Evolutionary conservation across 2,797 vertebrate genomes (phyloP).

Genomic region (Podarcis lilfordi): DNA sequence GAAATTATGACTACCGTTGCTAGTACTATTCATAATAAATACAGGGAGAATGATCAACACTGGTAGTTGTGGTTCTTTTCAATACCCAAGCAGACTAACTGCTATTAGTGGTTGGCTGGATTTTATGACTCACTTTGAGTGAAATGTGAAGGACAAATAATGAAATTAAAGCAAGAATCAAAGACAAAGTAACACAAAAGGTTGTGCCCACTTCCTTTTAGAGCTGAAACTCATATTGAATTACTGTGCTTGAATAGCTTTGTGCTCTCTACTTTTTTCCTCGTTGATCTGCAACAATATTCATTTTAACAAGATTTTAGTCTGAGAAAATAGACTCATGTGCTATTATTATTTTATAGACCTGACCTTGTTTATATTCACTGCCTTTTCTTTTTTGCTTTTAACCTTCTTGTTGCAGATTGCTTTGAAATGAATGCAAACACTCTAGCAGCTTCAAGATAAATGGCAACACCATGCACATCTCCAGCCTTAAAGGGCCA

Average conservation of each 20-base stretch:
- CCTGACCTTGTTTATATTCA: slow-evolving; percentile 60
- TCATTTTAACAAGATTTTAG: slow-evolving; percentile 58
- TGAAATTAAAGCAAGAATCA: slow-evolving; percentile 29
- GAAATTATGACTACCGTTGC: too few relatives aligned
- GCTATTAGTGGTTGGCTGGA: background rate
- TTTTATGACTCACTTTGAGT: background rate
- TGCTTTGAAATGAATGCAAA: slow-evolving; percentile 53
- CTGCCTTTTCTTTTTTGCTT: slow-evolving; percentile 7
- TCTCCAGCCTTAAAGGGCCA: slow-evolving; percentile 50
- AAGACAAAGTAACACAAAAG: slow-evolving; percentile 1
- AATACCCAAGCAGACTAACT: background rate
- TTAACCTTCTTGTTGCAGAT: slow-evolving; percentile 56
- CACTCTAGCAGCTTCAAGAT: slow-evolving; percentile 33
- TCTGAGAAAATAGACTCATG: slow-evolving; percentile 51
- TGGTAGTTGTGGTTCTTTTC: background rate
- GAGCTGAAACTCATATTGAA: slow-evolving; percentile 43
- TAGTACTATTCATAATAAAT: too few relatives aligned
- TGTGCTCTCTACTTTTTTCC: slow-evolving; percentile 50
- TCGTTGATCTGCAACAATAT: slow-evolving; percentile 55
- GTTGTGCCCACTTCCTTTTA: slow-evolving; percentile 36
- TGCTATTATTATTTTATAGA: slow-evolving; percentile 49
- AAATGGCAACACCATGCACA: slow-evolving; percentile 44
- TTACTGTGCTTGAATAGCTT: slow-evolving; percentile 61
- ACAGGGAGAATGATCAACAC: background rate
- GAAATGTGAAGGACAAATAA: slow-evolving; percentile 40